These are phyloP conservation scores for Heptranchias perlo DNA, from an alignment of 2,113 vertebrate species.

Conservation along the genomic window DNA sequence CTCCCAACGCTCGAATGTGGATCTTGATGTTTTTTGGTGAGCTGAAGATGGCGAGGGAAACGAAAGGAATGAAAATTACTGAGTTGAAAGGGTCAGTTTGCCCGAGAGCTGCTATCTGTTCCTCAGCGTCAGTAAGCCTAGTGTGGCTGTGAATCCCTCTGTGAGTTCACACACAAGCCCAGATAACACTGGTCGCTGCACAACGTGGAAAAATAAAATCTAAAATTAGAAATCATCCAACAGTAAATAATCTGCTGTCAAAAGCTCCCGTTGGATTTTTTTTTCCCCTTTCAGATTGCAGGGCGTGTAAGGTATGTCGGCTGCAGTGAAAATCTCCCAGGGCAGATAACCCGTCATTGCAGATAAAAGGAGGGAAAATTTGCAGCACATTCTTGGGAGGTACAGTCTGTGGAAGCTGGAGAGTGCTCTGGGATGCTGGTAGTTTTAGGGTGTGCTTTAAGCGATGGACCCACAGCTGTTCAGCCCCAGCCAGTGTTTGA, in stretches of 20 bases:
- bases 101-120: neutral
- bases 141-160: neutral
- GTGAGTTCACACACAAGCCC: neutral
- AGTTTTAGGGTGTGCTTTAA: neutral
- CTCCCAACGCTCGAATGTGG: neutral
- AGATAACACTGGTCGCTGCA: neutral
- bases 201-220: neutral
- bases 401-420: neutral
- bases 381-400: neutral
- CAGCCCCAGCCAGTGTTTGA: neutral
- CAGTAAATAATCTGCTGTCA: conserved; percentile 1
- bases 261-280: neutral
- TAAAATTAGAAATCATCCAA: conserved; percentile 3
- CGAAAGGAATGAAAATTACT: neutral
- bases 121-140: neutral
- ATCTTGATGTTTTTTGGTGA: neutral
- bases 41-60: neutral
- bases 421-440: neutral
- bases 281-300: neutral
- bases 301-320: neutral
- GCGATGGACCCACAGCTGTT: neutral
- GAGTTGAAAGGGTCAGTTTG: neutral
- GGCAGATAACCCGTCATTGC: neutral
- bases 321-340: neutral
- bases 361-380: neutral